Conservation (phyloP, 37 sponge, comb jelly and placozoan species). For the Oscarella lobularis region DNA sequence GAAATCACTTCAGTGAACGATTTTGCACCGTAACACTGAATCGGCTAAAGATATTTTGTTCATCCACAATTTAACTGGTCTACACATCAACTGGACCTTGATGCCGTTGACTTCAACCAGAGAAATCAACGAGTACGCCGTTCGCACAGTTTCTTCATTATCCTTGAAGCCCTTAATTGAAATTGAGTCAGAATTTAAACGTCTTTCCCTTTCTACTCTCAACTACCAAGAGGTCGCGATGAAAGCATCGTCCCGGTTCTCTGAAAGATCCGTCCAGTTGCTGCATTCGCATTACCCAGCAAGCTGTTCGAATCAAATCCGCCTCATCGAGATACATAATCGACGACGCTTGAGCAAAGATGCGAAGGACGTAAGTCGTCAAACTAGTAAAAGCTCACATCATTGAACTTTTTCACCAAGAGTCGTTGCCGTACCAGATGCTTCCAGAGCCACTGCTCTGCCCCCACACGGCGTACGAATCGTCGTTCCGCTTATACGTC, state of each 20-base stretch:
- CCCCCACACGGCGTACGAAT: background rate
- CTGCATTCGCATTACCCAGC: background rate
- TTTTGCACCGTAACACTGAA: too few relatives aligned
- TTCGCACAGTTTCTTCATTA: background rate
- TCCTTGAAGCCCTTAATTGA: background rate
- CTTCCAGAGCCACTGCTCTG: background rate
- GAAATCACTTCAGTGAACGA: too few relatives aligned
- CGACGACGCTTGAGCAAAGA: background rate
- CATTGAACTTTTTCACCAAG: too few relatives aligned
- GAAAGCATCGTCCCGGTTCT: background rate
- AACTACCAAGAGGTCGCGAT: background rate
- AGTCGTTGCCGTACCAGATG: background rate
- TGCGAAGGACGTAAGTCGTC: background rate
- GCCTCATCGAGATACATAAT: background rate
- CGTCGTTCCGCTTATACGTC: background rate
- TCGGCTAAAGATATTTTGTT: too few relatives aligned
- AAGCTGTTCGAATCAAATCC: background rate
- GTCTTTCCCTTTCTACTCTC: background rate
- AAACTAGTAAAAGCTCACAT: background rate
- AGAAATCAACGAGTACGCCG: background rate
- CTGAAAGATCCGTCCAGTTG: background rate
- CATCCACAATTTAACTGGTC: too few relatives aligned
- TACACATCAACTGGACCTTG: too few relatives aligned
- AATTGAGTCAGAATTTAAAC: background rate
- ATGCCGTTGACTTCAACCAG: background rate